Conservation (phyloP, 2,888 invertebrate species). For the Fissipunctia ypsillon region DNA sequence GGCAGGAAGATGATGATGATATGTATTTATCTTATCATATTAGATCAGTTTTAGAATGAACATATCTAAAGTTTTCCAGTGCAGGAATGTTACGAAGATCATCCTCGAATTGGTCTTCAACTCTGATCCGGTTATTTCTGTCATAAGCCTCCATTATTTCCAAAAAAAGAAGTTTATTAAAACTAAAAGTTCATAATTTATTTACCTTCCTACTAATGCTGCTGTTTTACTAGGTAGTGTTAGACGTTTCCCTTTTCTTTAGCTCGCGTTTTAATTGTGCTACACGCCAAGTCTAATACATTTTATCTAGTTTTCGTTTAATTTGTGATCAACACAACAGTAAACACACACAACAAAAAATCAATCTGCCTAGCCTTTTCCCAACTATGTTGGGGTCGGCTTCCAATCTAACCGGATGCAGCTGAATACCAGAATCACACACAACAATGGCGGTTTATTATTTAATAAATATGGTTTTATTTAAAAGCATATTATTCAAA, state of each 20-base stretch:
- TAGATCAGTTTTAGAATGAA: not conserved
- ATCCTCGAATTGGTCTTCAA: not conserved
- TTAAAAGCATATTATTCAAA: too few species aligned
- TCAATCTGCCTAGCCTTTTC: too few species aligned
- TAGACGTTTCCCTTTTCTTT: not conserved
- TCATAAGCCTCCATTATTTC: not conserved
- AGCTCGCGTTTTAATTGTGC: not conserved
- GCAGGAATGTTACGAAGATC: not conserved
- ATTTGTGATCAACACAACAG: not conserved
- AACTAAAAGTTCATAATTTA: not conserved
- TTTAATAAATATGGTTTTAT: too few species aligned
- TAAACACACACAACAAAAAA: too few species aligned
- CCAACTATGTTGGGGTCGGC: too few species aligned
- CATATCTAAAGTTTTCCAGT: not conserved
- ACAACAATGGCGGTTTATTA: not conserved
- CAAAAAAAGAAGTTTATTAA: not conserved
- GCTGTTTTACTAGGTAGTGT: not conserved
- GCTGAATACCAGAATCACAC: too few species aligned
- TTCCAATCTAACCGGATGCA: too few species aligned
- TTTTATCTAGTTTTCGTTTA: not conserved
- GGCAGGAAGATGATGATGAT: too few species aligned
- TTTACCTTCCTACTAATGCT: not conserved
- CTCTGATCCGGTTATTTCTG: not conserved
- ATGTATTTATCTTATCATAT: too few species aligned
- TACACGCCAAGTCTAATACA: too few species aligned